Base-by-base conservation (phyloP, 2,888 invertebrate species). In the Harpalus rufipes region DNA sequence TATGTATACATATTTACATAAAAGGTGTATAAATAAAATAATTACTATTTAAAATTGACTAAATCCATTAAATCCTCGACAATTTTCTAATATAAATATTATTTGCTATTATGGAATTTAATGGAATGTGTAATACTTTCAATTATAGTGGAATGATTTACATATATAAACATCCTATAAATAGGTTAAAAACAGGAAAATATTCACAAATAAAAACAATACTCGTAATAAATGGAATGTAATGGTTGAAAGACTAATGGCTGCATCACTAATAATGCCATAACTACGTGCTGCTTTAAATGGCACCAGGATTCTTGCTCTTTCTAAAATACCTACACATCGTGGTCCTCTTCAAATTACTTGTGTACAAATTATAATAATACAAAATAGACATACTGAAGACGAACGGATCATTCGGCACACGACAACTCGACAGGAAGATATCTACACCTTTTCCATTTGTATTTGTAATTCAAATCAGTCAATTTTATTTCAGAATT, bases 1-100 rank as follows among this genome's bases (percentile, higher is more conserved):
- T 68, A 68, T 39, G 68, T 68, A 68, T 68, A 68, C 72, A 74
- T 74, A 74, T 74, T 74, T 74, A 74, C 72, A 74, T 74, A 74
- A 74, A 68, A 74, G 39, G 41, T 72, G 39, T 72, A 44, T 41
- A 74, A 68, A 41, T 74, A 41, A 74, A 74, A 74, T 68, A 68
- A 39, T 16, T 74, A 74, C 72, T 74, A 44, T 39, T 21, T 74
- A 74, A 74, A 74, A 74, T 74, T 74, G 41, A 74, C 72, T 74
- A 74, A 44, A 74, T 74, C 25, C 72, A 74, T 74, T 74, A 44
- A 74, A 74, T 44, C 41, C 72, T 8, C 41, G 14, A 68, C 41
- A 18, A 44, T 44, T 74, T 74, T 14, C 72, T 74, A 72, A 44
- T 72, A 72, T 72, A 72, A 41, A 72, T 72, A 74, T 74, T 44